Base-by-base conservation (phyloP, 2,113 vertebrate genomes). In the Phaethornis superciliosus region DNA sequence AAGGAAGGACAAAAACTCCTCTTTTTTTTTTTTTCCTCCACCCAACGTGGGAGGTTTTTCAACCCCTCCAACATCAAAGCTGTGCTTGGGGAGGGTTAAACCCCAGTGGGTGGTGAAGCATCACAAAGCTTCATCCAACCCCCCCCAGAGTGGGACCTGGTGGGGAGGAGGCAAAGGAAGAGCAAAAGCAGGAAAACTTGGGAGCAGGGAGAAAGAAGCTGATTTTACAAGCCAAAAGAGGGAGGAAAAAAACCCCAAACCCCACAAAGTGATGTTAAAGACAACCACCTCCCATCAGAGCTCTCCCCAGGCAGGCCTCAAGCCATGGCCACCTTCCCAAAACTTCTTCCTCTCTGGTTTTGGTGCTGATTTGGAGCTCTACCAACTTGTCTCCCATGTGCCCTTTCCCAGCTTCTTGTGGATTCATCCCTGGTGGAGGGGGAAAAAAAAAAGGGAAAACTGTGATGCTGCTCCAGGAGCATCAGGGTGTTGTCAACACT, bases 51-150 rank as follows among this genome's bases (percentile, higher is more conserved):
- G 40, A 40, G 40, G 11, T n/a, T 26, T 78, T 35, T 24, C 40
- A 51, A 13, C 51, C 44, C 47, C 8, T 13, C 6, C 63, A 27
- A 1, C 0, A 1, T 33, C 33, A 21, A 37, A 44, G 18, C 19
- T n/a, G 32, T 3, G 18, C 32, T 49, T 15, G 35, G 17, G 42
- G 49, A 22, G 56, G 21, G 8, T 33, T 24, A 37, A 46, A 30
- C 14, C 70, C 42, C 4, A 1, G n/a, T 12, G 2, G 12, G 28
- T 33, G 4, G 19, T 14, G 2, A 22, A 46, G 37, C 70, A 23
- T 19, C 14, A 2, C 12, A 1, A 0, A 2, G 68, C 67, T 75
- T 55, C 9, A 1, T 16, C n/a, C 37, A 1, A 30, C 40, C 40
- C 33, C 26, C n/a, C 37, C 17, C 32, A 5, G 21, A 7, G 35